phyloP scores from a whole-genome alignment of 2,113 vertebrate species.

The Pimephales promelas region DNA sequence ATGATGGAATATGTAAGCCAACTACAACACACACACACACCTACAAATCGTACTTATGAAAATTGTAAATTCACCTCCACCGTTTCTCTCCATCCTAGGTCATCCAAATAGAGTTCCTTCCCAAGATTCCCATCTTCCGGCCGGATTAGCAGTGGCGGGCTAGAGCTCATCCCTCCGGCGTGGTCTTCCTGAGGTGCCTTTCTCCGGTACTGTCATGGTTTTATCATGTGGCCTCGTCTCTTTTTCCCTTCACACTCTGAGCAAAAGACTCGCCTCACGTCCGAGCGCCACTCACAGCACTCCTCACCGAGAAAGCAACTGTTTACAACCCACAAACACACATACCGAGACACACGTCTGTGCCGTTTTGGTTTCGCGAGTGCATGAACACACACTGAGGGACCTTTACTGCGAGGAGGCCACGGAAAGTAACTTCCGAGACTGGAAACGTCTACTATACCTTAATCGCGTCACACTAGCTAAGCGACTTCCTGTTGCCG shows the following conservation, averaged over 20 bases:
- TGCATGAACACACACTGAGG: slow-evolving; percentile 4
- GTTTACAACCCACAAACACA: slow-evolving; percentile 69
- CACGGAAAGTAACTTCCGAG: not conserved
- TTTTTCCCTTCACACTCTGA: not conserved
- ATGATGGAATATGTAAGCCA: slow-evolving; percentile 99
- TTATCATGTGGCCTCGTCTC: slow-evolving; percentile 16
- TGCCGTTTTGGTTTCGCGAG: not conserved
- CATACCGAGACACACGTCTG: not conserved
- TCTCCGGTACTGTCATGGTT: slow-evolving; percentile 64
- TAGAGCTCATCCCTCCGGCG: slow-evolving; percentile 74
- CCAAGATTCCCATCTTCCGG: slow-evolving; percentile 99
- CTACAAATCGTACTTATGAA: not conserved
- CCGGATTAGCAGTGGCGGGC: slow-evolving; percentile 85
- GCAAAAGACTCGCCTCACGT: not conserved
- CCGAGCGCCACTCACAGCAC: slow-evolving; percentile 66
- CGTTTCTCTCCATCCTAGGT: slow-evolving; percentile 74
- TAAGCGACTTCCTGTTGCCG: not conserved
- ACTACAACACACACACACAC: too few species aligned
- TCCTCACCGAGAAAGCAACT: slow-evolving; percentile 26
- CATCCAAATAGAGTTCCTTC: slow-evolving; percentile 99
- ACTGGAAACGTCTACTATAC: not conserved
- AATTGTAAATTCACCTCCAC: not conserved
- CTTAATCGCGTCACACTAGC: not conserved
- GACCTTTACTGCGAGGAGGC: not conserved
- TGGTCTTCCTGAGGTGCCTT: slow-evolving; percentile 89